Evolutionary conservation across 2,113 vertebrate genomes (phyloP).

Genomic region (Gasterosteus nipponicus): DNA sequence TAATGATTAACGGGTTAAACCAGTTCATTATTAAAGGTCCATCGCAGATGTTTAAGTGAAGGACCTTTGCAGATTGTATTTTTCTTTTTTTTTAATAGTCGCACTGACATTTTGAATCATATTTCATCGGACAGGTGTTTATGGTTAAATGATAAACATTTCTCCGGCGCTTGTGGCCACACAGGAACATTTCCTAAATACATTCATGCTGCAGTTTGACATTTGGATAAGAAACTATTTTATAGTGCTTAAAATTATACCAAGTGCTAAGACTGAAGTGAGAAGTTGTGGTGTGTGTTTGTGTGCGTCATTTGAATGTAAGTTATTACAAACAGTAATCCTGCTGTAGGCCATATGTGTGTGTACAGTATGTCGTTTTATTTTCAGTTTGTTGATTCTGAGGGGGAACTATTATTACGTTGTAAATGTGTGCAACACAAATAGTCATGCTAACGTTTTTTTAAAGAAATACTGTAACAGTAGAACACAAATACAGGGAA

Average conservation of each 20-base stretch:
- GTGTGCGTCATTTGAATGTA: slow-evolving; percentile 87
- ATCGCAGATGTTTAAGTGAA: slow-evolving; percentile 35
- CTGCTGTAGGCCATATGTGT: slow-evolving; percentile 72
- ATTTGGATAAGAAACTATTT: slow-evolving; percentile 7
- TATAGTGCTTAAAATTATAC: slow-evolving; percentile 34
- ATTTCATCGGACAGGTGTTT: neutral
- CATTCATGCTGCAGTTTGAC: slow-evolving; percentile 1
- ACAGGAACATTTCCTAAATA: slow-evolving; percentile 24
- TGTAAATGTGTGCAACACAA: slow-evolving; percentile 77
- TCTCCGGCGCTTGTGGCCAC: slow-evolving; percentile 10
- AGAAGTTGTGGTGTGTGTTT: slow-evolving; percentile 57
- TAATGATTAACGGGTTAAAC: slow-evolving; percentile 43
- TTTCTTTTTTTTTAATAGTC: slow-evolving; percentile 73
- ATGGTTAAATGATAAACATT: slow-evolving; percentile 2
- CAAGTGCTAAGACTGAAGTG: slow-evolving; percentile 38
- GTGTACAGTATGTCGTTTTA: slow-evolving; percentile 68
- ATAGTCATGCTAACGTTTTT: slow-evolving; percentile 58
- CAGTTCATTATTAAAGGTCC: slow-evolving; percentile 29
- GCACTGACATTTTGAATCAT: slow-evolving; percentile 18
- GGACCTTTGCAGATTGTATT: slow-evolving; percentile 65
- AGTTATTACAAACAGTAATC: slow-evolving; percentile 76
- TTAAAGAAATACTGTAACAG: slow-evolving; percentile 34
- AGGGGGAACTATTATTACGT: slow-evolving; percentile 55
- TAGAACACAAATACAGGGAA: slow-evolving; percentile 29
- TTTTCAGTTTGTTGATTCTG: slow-evolving; percentile 56